Percentiles rank a stretch among this genome's conserved stretches.
Conservation (phyloP, 2,113 vertebrate species). For the Turnix velox region DNA sequence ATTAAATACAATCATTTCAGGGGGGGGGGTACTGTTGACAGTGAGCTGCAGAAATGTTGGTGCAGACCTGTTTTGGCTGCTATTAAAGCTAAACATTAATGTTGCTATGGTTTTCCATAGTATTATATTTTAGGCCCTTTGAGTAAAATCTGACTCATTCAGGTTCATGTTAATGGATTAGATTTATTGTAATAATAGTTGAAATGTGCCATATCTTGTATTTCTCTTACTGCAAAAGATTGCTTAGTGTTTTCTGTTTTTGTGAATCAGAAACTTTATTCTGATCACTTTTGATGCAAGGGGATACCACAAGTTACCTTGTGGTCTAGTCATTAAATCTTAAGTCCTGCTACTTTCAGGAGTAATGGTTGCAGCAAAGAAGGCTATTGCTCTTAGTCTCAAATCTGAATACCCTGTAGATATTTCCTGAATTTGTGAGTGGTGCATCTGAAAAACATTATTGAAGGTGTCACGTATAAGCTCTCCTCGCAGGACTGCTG, state of each 20-base stretch:
- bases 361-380: not conserved
- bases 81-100: not conserved
- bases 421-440: not conserved
- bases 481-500: not conserved
- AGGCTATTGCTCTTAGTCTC: not conserved
- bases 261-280: not conserved
- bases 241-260: not conserved
- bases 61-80: not conserved
- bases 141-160: not conserved
- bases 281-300: not conserved
- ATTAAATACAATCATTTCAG: not conserved
- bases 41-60: not conserved
- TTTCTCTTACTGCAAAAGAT: not conserved
- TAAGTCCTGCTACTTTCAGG: not conserved
- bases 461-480: not conserved
- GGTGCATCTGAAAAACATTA: not conserved
- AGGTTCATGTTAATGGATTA: not conserved
- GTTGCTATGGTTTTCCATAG: not conserved
- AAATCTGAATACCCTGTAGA: not conserved
- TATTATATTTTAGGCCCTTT: not conserved
- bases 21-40: not conserved
- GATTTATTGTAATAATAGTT: not conserved
- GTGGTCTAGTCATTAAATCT: not conserved
- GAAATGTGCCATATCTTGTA: not conserved
- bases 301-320: not conserved